A percentile compares a stretch with the other conserved stretches of the same genome.
These are phyloP conservation scores for Diplodus puntazzo DNA, from an alignment of 2,797 vertebrate species.

Conservation along the genomic window DNA sequence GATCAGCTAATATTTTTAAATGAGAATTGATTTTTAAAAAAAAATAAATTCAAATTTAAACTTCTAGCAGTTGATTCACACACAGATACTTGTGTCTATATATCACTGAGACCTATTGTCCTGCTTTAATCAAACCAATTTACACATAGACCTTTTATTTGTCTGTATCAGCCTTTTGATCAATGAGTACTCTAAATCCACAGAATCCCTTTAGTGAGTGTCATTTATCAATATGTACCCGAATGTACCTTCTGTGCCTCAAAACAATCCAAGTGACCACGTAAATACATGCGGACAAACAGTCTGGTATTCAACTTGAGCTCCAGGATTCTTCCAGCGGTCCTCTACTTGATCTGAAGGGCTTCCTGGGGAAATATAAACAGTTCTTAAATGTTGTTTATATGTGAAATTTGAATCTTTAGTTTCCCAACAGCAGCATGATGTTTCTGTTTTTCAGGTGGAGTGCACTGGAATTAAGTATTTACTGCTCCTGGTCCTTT, in stretches of 20 bases:
- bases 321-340: neutral
- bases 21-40: too few relatives aligned
- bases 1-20: neutral
- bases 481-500: neutral
- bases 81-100: neutral
- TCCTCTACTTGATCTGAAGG: neutral
- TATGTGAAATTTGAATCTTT: neutral
- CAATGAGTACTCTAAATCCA: neutral
- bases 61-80: neutral
- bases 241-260: slow-evolving; percentile 7
- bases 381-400: neutral
- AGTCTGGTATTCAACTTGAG: neutral
- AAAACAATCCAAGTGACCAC: neutral
- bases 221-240: neutral
- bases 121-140: neutral
- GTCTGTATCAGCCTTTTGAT: neutral
- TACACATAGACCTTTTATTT: neutral
- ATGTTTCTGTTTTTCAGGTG: neutral
- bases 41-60: neutral
- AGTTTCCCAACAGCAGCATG: neutral
- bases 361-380: neutral
- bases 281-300: neutral
- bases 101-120: too few relatives aligned
- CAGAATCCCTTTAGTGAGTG: neutral
- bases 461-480: neutral